phyloP scores from a whole-genome alignment of 2,797 vertebrate genomes.

The Erithacus rubecula region DNA sequence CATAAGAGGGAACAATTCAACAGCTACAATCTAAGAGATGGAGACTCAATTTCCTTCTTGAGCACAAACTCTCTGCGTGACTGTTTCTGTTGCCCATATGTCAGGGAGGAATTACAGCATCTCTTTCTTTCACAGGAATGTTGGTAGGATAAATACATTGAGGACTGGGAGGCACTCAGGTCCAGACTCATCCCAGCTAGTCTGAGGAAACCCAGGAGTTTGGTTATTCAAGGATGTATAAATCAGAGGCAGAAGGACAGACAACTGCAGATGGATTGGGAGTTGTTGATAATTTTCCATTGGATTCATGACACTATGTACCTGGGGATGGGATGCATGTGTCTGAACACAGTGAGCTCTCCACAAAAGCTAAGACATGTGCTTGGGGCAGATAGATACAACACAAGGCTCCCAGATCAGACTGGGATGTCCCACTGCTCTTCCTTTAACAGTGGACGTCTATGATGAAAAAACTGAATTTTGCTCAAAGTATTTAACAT shows the following conservation, averaged over 20 bases:
- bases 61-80: background rate
- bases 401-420: background rate
- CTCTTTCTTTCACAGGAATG: background rate
- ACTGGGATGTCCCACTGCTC: background rate
- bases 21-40: background rate
- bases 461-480: background rate
- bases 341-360: background rate
- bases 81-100: slow-evolving; percentile 47
- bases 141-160: slow-evolving; percentile 53
- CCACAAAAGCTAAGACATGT: background rate
- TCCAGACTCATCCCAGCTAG: slow-evolving; percentile 21
- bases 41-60: background rate
- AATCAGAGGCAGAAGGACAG: background rate
- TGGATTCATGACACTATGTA: background rate
- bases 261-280: background rate
- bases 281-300: background rate
- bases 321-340: background rate
- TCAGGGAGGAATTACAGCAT: slow-evolving; percentile 27
- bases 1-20: background rate
- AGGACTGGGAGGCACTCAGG: background rate
- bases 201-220: background rate
- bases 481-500: background rate
- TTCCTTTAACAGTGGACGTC: background rate
- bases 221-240: background rate
- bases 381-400: rapidly evolving